Percentiles rank a stretch among this genome's conserved stretches.
These are phyloP conservation scores for Schrankia costaestrigalis DNA, from an alignment of 2,888 invertebrate species.

Conservation along the genomic window DNA sequence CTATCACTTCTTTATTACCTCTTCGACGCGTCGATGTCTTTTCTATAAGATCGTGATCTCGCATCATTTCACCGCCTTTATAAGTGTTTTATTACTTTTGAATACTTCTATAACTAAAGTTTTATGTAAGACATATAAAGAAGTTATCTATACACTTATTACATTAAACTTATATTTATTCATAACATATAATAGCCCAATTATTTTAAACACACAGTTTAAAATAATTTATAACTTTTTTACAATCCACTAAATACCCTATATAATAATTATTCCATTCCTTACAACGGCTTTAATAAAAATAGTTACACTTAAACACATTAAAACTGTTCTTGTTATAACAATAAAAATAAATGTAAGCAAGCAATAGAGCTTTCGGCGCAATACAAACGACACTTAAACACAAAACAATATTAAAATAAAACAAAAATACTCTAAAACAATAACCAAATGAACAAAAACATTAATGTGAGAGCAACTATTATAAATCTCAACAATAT, in stretches of 20 bases:
- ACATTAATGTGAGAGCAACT: conserved; percentile 29
- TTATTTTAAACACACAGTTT: too few relatives aligned
- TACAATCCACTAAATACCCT: too few relatives aligned
- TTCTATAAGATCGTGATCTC: conserved; percentile 27
- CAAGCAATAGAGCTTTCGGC: neutral
- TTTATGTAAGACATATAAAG: too few relatives aligned
- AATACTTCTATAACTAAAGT: too few relatives aligned
- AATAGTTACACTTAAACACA: too few relatives aligned
- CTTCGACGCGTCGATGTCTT: conserved; percentile 56
- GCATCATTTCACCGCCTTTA: neutral
- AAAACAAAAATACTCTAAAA: conserved; percentile 19
- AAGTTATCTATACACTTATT: too few relatives aligned
- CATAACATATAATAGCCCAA: too few relatives aligned
- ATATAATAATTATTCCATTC: conserved; percentile 1
- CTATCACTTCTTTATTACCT: neutral
- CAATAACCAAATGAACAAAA: conserved; percentile 28
- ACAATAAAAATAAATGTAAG: neutral
- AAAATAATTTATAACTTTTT: too few relatives aligned
- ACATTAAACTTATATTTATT: too few relatives aligned
- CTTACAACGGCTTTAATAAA: too few relatives aligned
- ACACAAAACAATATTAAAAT: conserved; percentile 14
- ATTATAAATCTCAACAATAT: conserved; percentile 49
- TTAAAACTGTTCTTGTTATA: too few relatives aligned
- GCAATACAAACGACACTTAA: conserved; percentile 2
- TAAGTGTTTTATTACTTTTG: neutral